Base-by-base conservation (phyloP, 2,888 invertebrate genomes). In the Linyphia triangularis region DNA sequence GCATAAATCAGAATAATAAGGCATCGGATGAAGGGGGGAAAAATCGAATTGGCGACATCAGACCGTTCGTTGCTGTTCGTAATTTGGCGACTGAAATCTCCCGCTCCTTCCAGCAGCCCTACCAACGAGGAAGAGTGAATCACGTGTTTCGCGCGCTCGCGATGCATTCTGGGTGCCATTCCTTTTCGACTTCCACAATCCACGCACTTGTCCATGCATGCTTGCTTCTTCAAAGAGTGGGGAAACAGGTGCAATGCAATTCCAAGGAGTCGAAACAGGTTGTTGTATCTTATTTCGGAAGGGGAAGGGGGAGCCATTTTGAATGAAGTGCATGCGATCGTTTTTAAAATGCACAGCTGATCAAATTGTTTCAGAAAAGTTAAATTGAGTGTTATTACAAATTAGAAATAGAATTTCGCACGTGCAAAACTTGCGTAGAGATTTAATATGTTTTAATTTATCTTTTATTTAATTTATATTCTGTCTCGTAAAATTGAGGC, bases 81-180 rank as follows among this genome's bases (percentile, higher is more conserved):
- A 51, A 51, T 51, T 51, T 51, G 51, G 51, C 51, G 51, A 51
- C n/a, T 5, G 13, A n/a, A 51, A 16, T 51, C 4, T 16, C 51
- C 51, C 51, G 51, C 51, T 51, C n/a, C n/a, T 51, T 51, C n/a
- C 51, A n/a, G 51, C 51, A 51, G 51, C n/a, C 51, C 51, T 51
- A 16, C 1, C 51, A n/a, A n/a, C 16, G 51, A 51, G 51, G 33
- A 33, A 33, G 51, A n/a, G 51, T 1, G 51, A 51, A 51, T 33
- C 33, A 33, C 33, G 33, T 33, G n/a, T 2, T 51, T 51, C 51
- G 51, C 51, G 51, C 51, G 51, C 16, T 51, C 51, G 51, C 51
- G n/a, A 51, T 51, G 51, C 51, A 51, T 51, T 51, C 16, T 7
- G 51, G 51, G 51, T 5, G n/a, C n/a, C 51, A n/a, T 51, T 5